Percentiles rank a stretch among this genome's conserved stretches.
Evolutionary conservation across 2,113 vertebrate species (phyloP).

Genomic region (Irena cyanogastra): DNA sequence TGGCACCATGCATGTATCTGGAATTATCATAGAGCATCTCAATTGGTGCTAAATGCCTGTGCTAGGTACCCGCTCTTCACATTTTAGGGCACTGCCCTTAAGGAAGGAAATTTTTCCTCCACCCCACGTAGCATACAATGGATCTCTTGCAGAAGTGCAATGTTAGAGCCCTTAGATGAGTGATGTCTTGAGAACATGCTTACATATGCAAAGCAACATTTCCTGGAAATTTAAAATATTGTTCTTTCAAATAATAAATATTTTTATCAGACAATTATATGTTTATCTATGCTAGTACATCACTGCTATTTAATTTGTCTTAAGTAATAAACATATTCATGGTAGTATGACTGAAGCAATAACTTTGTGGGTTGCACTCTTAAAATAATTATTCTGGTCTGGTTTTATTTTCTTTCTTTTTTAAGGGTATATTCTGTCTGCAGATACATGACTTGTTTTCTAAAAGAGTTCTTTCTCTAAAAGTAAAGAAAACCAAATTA

Average conservation of each 20-base stretch:
- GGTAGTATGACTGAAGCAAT: background rate
- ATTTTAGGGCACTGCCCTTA: background rate
- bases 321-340: background rate
- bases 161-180: background rate
- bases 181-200: background rate
- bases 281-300: background rate
- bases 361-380: background rate
- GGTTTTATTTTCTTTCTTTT: background rate
- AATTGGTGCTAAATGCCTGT: background rate
- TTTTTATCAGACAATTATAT: background rate
- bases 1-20: background rate
- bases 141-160: fast-evolving
- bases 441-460: background rate
- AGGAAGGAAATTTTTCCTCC: background rate
- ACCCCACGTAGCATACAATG: fast-evolving
- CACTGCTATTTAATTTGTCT: background rate
- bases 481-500: constrained; percentile 15
- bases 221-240: background rate
- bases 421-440: background rate
- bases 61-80: background rate
- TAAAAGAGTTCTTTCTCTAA: background rate
- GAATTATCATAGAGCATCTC: background rate
- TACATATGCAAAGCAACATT: background rate
- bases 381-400: background rate
- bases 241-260: background rate